Percentiles rank a stretch among this genome's conserved stretches.
phyloP scores from a whole-genome alignment of 2,797 vertebrate species.

The Austrolebias charrua region DNA sequence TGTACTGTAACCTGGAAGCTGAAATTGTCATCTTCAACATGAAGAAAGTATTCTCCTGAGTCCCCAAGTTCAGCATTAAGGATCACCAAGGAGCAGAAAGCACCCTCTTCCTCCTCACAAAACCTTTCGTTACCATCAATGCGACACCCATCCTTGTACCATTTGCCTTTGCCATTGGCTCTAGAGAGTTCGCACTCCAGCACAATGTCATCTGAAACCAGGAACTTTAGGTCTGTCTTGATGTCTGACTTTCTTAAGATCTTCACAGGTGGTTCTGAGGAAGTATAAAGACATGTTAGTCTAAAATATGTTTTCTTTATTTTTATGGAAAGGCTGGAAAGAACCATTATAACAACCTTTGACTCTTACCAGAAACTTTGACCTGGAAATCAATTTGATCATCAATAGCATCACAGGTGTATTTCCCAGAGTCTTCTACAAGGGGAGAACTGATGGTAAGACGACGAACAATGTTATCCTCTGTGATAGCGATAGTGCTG shows the following conservation, averaged over 20 bases:
- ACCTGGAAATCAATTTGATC: slow-evolving; percentile 84
- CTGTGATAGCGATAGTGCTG: slow-evolving; percentile 75
- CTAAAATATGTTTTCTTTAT: background rate
- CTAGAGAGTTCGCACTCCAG: slow-evolving; percentile 89
- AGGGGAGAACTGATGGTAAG: slow-evolving; percentile 80
- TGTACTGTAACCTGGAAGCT: slow-evolving; percentile 86
- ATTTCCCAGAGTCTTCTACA: slow-evolving; percentile 83
- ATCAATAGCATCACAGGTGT: slow-evolving; percentile 79
- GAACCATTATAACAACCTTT: background rate
- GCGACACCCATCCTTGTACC: slow-evolving; percentile 89
- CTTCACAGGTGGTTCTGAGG: slow-evolving; percentile 80
- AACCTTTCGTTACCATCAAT: slow-evolving; percentile 83
- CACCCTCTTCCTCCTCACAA: slow-evolving; percentile 87
- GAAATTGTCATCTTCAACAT: slow-evolving; percentile 85
- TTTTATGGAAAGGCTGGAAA: background rate
- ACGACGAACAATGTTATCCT: slow-evolving; percentile 77
- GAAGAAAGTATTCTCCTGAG: slow-evolving; percentile 89
- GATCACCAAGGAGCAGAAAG: slow-evolving; percentile 83
- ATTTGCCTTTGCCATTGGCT: slow-evolving; percentile 79
- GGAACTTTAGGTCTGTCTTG: slow-evolving; percentile 64
- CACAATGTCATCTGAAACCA: slow-evolving; percentile 84
- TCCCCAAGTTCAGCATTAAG: slow-evolving; percentile 81
- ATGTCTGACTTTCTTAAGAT: slow-evolving; percentile 81
- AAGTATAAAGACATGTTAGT: slow-evolving; percentile 12
- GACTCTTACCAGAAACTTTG: slow-evolving; percentile 82